Conservation (phyloP, 1,140 invertebrate species). For the Ceratoteleas bidentatus region DNA sequence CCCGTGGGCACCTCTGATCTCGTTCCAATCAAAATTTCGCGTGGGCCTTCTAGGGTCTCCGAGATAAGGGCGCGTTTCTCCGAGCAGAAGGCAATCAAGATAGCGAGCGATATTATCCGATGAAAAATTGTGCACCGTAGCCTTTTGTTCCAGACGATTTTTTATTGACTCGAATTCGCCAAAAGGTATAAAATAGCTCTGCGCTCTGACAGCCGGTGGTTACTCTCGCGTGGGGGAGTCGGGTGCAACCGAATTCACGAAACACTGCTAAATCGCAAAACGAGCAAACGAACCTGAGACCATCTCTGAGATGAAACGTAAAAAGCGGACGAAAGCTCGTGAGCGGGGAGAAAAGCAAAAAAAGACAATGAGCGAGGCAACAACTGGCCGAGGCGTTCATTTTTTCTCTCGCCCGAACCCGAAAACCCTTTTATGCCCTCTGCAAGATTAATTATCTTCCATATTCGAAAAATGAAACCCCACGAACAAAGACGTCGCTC, state of each 20-base stretch:
- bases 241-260: conserved; percentile 41
- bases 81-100: conserved; percentile 78
- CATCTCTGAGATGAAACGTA: conserved; percentile 38
- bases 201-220: conserved; percentile 60
- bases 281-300: conserved; percentile 21
- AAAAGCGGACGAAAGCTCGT: conserved; percentile 40
- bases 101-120: conserved; percentile 74
- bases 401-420: conserved; percentile 79
- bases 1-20: too few species aligned
- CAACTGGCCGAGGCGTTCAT: conserved; percentile 75
- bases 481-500: conserved; percentile 73
- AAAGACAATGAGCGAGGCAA: conserved; percentile 64
- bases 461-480: conserved; percentile 80
- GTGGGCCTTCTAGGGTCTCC: conserved; percentile 44
- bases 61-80: conserved; percentile 76
- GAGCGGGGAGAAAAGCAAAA: conserved; percentile 61
- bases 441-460: conserved; percentile 81
- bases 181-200: conserved; percentile 67
- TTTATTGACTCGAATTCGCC: conserved; percentile 77
- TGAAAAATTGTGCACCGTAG: conserved; percentile 76
- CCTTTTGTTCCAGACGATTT: conserved; percentile 76
- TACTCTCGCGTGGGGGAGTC: conserved; percentile 40
- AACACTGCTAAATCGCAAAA: conserved; percentile 42
- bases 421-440: conserved; percentile 80
- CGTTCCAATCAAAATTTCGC: conserved; percentile 13